Percentiles rank a stretch among this genome's conserved stretches.
Evolutionary conservation across 2,113 vertebrate species (phyloP).

Genomic region (Carollia perspicillata): DNA sequence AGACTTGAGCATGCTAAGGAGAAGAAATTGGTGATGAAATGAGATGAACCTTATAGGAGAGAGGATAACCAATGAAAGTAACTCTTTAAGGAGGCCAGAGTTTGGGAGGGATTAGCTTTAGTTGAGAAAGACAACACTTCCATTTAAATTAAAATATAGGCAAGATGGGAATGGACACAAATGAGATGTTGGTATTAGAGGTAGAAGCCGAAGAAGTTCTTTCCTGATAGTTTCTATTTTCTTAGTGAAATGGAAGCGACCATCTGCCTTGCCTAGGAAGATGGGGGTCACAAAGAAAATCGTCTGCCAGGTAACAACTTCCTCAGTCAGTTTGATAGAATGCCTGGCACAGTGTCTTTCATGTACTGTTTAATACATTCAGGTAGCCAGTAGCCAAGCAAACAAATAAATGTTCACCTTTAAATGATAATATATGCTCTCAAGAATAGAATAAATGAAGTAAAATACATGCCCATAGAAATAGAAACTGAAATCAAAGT

Average conservation of each 20-base stretch:
- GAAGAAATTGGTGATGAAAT: neutral
- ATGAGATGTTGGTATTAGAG: neutral
- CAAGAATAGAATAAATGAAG: neutral
- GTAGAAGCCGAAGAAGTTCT: neutral
- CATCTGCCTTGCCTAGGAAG: neutral
- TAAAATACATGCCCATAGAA: neutral
- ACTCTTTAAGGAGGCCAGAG: neutral
- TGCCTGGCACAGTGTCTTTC: neutral
- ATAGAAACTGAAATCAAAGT: neutral
- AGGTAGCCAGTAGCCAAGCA: neutral
- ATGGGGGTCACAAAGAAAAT: neutral
- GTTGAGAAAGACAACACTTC: neutral
- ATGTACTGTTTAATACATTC: neutral
- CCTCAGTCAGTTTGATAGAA: neutral
- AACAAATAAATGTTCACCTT: neutral
- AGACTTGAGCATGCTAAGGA: neutral
- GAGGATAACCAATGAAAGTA: neutral
- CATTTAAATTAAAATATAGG: neutral
- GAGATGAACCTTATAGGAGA: neutral
- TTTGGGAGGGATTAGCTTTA: neutral
- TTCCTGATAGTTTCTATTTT: neutral
- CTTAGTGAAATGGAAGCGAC: neutral
- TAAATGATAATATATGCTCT: neutral
- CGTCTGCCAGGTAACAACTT: neutral
- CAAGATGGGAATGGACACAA: neutral